Percentiles rank a stretch among this genome's conserved stretches.
Evolutionary conservation across 2,113 vertebrate species (phyloP).

Genomic region (Podarcis cretensis): DNA sequence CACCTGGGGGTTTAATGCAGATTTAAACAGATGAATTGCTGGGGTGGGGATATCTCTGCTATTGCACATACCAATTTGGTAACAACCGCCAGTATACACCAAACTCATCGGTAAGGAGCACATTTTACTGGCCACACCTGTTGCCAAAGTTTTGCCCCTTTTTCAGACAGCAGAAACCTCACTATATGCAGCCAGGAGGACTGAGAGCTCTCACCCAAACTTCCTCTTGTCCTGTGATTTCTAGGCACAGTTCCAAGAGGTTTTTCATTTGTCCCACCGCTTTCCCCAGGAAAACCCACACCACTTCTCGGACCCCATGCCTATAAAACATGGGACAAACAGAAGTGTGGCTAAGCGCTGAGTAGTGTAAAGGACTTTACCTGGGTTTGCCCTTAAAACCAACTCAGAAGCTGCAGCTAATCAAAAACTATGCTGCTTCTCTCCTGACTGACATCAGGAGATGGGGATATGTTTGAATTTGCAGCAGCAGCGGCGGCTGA

Average conservation of each 20-base stretch:
- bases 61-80: background rate
- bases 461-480: background rate
- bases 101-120: background rate
- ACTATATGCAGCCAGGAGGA: background rate
- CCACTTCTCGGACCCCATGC: too few species aligned
- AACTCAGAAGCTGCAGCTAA: background rate
- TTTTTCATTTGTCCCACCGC: too few species aligned
- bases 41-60: background rate
- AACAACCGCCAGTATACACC: background rate
- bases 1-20: background rate
- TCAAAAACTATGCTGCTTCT: background rate
- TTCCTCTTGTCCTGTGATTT: too few species aligned
- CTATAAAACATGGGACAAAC: too few species aligned
- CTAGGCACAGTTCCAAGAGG: too few species aligned
- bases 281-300: too few species aligned
- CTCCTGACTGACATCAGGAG: background rate
- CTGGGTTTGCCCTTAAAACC: background rate
- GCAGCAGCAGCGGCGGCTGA: too few species aligned
- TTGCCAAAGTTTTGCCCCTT: background rate
- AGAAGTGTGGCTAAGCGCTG: too few species aligned
- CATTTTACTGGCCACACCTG: background rate
- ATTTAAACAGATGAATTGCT: slow-evolving; percentile 42
- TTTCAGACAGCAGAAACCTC: background rate
- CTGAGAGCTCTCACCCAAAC: too few species aligned
- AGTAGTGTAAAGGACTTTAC: background rate